Conservation (phyloP, 2,797 vertebrate genomes). For the Cuculus canorus region DNA sequence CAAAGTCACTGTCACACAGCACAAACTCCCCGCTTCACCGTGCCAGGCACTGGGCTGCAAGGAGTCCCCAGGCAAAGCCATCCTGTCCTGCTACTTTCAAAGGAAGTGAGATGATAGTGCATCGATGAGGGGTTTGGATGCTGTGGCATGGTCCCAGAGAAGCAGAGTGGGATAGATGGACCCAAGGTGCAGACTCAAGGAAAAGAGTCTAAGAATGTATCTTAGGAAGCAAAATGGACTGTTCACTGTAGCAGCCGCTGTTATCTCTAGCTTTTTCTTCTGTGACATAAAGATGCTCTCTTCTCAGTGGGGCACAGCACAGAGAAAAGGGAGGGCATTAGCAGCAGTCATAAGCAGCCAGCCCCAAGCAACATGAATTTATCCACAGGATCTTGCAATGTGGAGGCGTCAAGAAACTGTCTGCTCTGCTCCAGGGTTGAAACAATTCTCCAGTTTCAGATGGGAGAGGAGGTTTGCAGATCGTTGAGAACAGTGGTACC, state of each 20-base stretch:
- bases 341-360: background rate
- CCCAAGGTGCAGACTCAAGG: accelerated
- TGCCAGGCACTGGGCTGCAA: background rate
- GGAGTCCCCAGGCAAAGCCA: accelerated
- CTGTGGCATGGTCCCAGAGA: too few species aligned
- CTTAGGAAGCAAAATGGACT: background rate
- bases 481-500: background rate
- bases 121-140: background rate
- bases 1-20: accelerated
- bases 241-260: background rate
- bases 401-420: background rate
- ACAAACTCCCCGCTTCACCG: accelerated
- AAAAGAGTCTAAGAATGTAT: background rate
- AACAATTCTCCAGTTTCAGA: background rate
- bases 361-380: background rate
- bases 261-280: accelerated
- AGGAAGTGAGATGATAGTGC: accelerated
- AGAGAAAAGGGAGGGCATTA: background rate
- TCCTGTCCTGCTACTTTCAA: background rate
- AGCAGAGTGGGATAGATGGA: background rate
- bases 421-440: background rate
- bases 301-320: background rate
- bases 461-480: background rate
- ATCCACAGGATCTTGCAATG: background rate
- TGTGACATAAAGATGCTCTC: background rate